Evolutionary conservation across 2,888 invertebrate species (phyloP).

Genomic region (Furcula furcula): DNA sequence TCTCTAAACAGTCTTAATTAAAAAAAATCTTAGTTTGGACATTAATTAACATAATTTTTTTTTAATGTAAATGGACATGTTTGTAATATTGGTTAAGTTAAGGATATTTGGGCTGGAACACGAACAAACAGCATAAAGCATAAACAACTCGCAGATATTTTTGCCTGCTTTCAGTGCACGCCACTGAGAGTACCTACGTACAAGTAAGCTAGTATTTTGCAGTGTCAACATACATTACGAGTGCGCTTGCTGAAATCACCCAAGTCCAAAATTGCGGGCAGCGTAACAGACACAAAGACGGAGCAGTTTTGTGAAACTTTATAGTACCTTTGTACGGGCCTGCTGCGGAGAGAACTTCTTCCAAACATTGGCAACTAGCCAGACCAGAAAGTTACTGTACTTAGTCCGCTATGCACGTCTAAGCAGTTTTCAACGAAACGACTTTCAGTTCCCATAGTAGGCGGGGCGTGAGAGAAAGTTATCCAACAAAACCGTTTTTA

Average conservation of each 20-base stretch:
- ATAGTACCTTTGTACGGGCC: constrained; percentile 44
- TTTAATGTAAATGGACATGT: too few species aligned
- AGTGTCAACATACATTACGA: constrained; percentile 6
- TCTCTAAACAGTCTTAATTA: too few species aligned
- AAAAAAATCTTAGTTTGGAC: too few species aligned
- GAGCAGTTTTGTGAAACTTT: constrained; percentile 50
- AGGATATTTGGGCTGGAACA: too few species aligned
- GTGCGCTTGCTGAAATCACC: constrained; percentile 13
- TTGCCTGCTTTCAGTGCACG: too few species aligned
- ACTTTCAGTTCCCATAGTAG: constrained; percentile 32
- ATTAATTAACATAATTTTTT: too few species aligned
- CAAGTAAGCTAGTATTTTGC: too few species aligned
- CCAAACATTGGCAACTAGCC: constrained; percentile 62
- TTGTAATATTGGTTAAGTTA: too few species aligned
- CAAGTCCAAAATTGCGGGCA: constrained; percentile 26
- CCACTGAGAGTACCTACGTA: too few species aligned
- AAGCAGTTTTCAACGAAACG: constrained; percentile 48
- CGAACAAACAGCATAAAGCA: too few species aligned
- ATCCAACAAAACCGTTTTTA: constrained; percentile 4
- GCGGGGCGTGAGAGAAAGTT: constrained; percentile 7
- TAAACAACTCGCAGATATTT: too few species aligned
- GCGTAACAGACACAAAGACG: constrained; percentile 37
- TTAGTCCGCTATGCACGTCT: constrained; percentile 48
- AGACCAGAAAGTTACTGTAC: constrained; percentile 52
- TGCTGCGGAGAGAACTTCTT: constrained; percentile 46